A percentile compares a stretch with the other conserved stretches of the same genome.
These are phyloP conservation scores for Megaleporinus macrocephalus DNA, from an alignment of 2,113 vertebrate species.

Conservation along the genomic window DNA sequence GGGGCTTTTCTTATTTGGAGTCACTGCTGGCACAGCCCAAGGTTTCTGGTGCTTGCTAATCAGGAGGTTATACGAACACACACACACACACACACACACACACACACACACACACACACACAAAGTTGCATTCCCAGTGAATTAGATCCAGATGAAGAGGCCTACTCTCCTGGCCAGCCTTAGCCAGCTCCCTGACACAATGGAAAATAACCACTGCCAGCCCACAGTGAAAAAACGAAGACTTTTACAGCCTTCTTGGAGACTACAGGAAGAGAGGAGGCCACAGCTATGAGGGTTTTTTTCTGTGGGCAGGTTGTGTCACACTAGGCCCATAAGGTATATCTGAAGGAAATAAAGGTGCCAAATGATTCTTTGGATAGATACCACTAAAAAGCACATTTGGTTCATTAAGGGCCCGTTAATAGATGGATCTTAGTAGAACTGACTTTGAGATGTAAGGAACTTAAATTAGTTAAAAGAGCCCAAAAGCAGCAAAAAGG, in stretches of 20 bases:
- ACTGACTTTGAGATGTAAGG: too few relatives aligned
- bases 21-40: conserved; percentile 42
- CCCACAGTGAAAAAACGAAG: conserved; percentile 65
- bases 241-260: conserved; percentile 63
- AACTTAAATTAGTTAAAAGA: too few relatives aligned
- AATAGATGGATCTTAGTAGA: background rate
- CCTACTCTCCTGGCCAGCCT: conserved; percentile 41
- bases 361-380: background rate
- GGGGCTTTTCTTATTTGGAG: conserved; percentile 47
- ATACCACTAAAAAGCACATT: background rate
- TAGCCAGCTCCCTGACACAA: conserved; percentile 65
- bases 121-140: conserved; percentile 59
- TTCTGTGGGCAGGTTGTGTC: conserved; percentile 19
- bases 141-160: conserved; percentile 67
- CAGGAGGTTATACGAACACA: conserved; percentile 33
- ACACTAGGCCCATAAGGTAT: background rate
- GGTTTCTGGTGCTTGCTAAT: conserved; percentile 18
- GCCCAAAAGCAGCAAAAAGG: too few relatives aligned
- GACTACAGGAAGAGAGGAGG: conserved; percentile 61
- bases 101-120: conserved; percentile 37
- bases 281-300: conserved; percentile 55
- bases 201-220: conserved; percentile 71
- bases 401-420: background rate
- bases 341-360: background rate
- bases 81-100: conserved; percentile 47